Percentiles rank a stretch among this genome's conserved stretches.
Conservation (phyloP, 2,888 invertebrate species). For the Leucoma salicis region DNA sequence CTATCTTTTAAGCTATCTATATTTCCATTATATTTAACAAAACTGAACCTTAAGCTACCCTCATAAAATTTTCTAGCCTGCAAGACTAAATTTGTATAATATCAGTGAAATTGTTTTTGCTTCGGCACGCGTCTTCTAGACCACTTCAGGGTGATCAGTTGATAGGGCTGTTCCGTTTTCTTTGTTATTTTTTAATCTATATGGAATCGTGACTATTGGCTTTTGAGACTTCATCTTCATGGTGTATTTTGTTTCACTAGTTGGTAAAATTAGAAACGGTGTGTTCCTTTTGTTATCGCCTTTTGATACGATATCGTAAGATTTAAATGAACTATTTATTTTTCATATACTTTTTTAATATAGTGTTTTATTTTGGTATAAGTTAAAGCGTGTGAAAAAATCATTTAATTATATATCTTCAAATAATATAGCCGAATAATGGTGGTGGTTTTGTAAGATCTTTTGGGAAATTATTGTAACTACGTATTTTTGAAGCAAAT, state of each 20-base stretch:
- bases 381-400: too few relatives aligned
- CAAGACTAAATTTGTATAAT: constrained; percentile 37
- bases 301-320: too few relatives aligned
- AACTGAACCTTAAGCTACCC: constrained; percentile 19
- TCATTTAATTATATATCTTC: too few relatives aligned
- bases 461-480: too few relatives aligned
- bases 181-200: constrained; percentile 20
- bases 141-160: constrained; percentile 45
- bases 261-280: constrained; percentile 3
- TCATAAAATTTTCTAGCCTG: constrained; percentile 21
- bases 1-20: constrained; percentile 37
- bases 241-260: constrained; percentile 7
- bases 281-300: too few relatives aligned
- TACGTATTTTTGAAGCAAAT: too few relatives aligned
- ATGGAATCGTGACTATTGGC: constrained; percentile 15
- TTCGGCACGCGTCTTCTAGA: constrained; percentile 64
- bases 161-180: constrained; percentile 41
- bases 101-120: constrained; percentile 63
- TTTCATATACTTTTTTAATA: too few relatives aligned
- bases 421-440: too few relatives aligned
- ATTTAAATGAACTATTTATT: too few relatives aligned
- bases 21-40: constrained; percentile 7
- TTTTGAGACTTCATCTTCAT: constrained; percentile 12
- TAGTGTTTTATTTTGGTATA: too few relatives aligned
- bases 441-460: too few relatives aligned